phyloP scores from a whole-genome alignment of 2,113 vertebrate genomes.

The Camelus dromedarius region DNA sequence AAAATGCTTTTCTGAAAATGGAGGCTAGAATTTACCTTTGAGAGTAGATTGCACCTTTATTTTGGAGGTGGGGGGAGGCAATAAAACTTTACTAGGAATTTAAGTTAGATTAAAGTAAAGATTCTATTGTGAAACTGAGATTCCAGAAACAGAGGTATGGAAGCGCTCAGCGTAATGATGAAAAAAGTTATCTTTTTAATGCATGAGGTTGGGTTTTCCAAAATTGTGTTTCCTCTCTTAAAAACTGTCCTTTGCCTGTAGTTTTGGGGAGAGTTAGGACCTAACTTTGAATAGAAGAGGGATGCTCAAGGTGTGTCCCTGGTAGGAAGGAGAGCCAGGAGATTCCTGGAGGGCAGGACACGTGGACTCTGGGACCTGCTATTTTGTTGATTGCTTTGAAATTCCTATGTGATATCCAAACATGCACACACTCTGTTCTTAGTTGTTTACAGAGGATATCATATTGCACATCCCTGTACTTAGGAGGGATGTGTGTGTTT shows the following conservation, averaged over 20 bases:
- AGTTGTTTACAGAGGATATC: neutral
- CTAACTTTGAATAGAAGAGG: neutral
- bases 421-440: neutral
- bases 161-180: neutral
- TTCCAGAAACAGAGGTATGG: neutral
- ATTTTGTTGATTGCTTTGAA: neutral
- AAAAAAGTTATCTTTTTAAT: neutral
- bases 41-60: neutral
- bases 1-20: neutral
- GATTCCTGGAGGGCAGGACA: rapidly evolving
- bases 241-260: neutral
- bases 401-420: neutral
- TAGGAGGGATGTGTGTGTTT: neutral
- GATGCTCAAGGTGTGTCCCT: neutral
- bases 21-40: neutral
- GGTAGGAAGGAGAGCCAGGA: neutral
- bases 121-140: neutral
- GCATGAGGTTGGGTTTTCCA: neutral
- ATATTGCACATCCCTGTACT: neutral
- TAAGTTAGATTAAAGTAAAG: neutral
- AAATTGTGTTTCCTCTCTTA: neutral
- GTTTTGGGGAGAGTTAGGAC: neutral
- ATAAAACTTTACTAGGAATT: neutral
- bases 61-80: neutral
- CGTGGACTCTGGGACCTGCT: neutral